Evolutionary conservation across 2,113 vertebrate genomes (phyloP), one percentile per base, ranked within the genome.

Genomic region (Nymphicus hollandicus): DNA sequence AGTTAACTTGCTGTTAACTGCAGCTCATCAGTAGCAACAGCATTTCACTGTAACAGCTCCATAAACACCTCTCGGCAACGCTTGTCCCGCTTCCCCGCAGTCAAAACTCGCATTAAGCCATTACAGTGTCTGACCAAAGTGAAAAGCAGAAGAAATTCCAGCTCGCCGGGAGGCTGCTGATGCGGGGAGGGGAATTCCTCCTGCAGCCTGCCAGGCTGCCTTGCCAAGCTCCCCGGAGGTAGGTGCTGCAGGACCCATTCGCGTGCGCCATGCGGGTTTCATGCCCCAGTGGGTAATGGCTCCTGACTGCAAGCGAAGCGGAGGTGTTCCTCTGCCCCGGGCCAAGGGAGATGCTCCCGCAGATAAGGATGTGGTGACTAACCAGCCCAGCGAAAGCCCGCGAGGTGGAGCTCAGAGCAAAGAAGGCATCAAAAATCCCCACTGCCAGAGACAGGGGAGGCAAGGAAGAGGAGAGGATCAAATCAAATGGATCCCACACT

Each of bases 351-450:
- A 64, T 79, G 44, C 9, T 72, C 52, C 19, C 10, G 7, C 35
- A 77, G 73, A 64, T 39, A 81, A 46, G 5, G 23, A 53, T 25
- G 13, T 31, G 63, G 28, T 80, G 90, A 69, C 20, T 70, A 77
- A 86, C 66, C 29, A 60, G 39, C 31, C 3, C 3, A 13, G 1
- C 2, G 31, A 93, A 91, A 77, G 74, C 46, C 92, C 33, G 4
- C 86, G 86, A 91, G 88, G 65, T 89, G 86, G 95, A 93, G 94
- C 91, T 89, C 86, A 58, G 33, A 46, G 85, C 96, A 68, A 84
- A 66, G 77, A 81, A 69, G 43, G 11, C 46, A 20, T 53, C 33
- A 24, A 49, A 64, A 58, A 13, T 35, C 33, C 56, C 22, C 56
- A 7, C 7, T 11, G 41, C n/a, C 37, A 43, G 85, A 92, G 69